Conservation (phyloP, 2,888 invertebrate species). For the Teleiodes luculella region DNA sequence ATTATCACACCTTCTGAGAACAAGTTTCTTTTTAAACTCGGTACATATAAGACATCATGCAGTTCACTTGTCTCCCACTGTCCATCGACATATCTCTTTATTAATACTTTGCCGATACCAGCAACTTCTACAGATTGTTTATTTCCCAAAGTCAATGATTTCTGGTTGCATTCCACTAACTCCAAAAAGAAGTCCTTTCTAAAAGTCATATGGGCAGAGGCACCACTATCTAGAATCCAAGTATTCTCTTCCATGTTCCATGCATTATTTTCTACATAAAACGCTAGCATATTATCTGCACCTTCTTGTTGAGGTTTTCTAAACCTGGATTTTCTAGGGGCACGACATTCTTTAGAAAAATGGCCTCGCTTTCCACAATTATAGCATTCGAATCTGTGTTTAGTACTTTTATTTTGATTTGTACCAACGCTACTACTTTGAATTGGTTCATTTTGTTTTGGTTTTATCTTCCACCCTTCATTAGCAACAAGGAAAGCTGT, state of each 20-base stretch:
- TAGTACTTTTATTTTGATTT: background rate
- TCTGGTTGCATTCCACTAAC: conserved; percentile 19
- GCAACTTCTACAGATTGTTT: conserved; percentile 25
- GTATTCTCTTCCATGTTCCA: background rate
- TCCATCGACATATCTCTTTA: conserved; percentile 28
- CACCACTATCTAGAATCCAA: conserved; percentile 33
- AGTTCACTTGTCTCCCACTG: conserved; percentile 26
- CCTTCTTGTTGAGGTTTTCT: too few species aligned
- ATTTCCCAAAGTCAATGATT: conserved; percentile 27
- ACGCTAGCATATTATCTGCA: conserved; percentile 26
- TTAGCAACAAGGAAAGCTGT: conserved; percentile 25
- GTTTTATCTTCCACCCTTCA: background rate
- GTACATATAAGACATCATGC: conserved; percentile 33
- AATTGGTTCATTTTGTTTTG: background rate
- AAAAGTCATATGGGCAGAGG: conserved; percentile 30
- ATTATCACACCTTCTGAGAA: conserved; percentile 40
- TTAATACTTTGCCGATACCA: conserved; percentile 28
- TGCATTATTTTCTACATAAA: conserved; percentile 15
- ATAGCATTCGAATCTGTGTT: conserved; percentile 30
- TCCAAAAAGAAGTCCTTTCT: conserved; percentile 25
- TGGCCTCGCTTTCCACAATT: conserved; percentile 27
- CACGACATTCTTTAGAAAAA: conserved; percentile 29
- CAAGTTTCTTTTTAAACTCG: conserved; percentile 36
- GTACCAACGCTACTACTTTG: too few species aligned
- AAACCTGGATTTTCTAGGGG: conserved; percentile 24